Evolutionary conservation across 2,113 vertebrate species (phyloP).

Genomic region (Vidua macroura): DNA sequence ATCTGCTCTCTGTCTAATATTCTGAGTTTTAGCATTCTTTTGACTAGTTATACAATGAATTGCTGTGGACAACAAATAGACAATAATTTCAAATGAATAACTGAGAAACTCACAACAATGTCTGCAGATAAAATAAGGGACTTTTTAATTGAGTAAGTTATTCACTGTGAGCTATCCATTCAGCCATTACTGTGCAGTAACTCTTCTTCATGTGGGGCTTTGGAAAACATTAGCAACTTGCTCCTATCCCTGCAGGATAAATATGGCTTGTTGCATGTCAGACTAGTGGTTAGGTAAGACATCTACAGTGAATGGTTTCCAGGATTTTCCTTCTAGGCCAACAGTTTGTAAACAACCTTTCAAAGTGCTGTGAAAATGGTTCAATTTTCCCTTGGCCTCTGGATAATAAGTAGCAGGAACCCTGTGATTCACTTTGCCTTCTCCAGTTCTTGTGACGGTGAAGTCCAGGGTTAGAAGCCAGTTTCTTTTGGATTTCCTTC

Average conservation of each 20-base stretch:
- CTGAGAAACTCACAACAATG: not conserved
- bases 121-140: not conserved
- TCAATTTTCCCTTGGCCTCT: not conserved
- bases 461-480: not conserved
- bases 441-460: not conserved
- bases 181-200: not conserved
- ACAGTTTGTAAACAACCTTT: not conserved
- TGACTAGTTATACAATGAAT: not conserved
- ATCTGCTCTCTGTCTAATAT: not conserved
- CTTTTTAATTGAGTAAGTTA: not conserved
- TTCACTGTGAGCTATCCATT: not conserved
- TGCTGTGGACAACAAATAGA: not conserved
- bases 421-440: not conserved
- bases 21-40: slow-evolving; percentile 16
- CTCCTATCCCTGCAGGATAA: not conserved
- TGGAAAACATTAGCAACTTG: not conserved
- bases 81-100: not conserved
- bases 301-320: not conserved
- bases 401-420: not conserved
- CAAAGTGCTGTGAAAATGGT: not conserved
- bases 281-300: not conserved
- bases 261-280: not conserved
- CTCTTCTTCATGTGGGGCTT: not conserved
- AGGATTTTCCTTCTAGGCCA: not conserved
- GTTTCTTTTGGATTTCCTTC: slow-evolving; percentile 5